These are phyloP conservation scores for Pygoscelis antarcticus DNA, from an alignment of 2,113 vertebrate species.

Conservation along the genomic window DNA sequence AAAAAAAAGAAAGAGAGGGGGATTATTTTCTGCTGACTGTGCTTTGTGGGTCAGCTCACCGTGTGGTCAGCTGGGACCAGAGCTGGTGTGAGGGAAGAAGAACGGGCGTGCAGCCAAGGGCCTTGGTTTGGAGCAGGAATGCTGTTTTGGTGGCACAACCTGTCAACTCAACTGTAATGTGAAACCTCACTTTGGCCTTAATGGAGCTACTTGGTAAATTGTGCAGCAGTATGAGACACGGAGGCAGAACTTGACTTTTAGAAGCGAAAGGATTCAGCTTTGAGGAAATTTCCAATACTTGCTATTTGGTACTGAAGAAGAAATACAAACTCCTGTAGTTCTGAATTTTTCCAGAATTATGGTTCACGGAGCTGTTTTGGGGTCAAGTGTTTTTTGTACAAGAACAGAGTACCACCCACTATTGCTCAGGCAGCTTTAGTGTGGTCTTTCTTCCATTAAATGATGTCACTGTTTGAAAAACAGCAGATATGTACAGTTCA, in stretches of 20 bases:
- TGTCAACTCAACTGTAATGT: neutral
- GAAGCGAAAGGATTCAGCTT: neutral
- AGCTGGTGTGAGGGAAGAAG: neutral
- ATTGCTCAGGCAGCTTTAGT: neutral
- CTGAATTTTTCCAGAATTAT: neutral
- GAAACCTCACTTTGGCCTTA: neutral
- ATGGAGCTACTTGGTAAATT: neutral
- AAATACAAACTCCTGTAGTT: neutral
- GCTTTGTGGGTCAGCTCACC: neutral
- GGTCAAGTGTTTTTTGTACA: neutral
- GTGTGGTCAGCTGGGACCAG: neutral
- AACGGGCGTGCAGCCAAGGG: neutral
- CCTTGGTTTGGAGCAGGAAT: neutral
- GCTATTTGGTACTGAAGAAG: neutral
- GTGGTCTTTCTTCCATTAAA: neutral
- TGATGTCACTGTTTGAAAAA: neutral
- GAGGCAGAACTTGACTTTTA: neutral
- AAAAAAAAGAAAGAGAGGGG: rapidly evolving
- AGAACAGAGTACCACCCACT: neutral
- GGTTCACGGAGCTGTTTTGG: neutral
- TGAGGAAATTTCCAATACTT: neutral
- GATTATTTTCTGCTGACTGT: neutral
- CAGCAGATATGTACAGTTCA: neutral
- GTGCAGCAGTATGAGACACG: neutral
- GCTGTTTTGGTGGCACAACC: neutral